Percentiles rank a stretch among this genome's conserved stretches.
These are phyloP conservation scores for Electrophaes corylata DNA, from an alignment of 2,888 invertebrate species.

Conservation along the genomic window DNA sequence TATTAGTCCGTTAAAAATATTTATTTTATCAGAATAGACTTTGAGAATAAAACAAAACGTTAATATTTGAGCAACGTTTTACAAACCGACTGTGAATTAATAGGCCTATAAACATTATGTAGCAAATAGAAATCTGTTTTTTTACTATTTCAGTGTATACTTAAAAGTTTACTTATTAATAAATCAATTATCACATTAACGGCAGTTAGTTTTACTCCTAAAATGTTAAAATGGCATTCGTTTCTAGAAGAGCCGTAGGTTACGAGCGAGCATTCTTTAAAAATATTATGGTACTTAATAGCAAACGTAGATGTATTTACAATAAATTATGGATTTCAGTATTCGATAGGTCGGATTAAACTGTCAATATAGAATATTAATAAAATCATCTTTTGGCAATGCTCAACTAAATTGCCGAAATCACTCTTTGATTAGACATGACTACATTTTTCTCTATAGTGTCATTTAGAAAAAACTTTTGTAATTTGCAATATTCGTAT, in stretches of 20 bases:
- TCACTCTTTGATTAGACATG: neutral
- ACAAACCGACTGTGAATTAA: conserved; percentile 9
- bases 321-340: conserved; percentile 26
- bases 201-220: conserved; percentile 54
- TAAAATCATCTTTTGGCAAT: conserved; percentile 30
- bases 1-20: conserved; percentile 38
- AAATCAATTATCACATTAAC: conserved; percentile 49
- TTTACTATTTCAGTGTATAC: conserved; percentile 13
- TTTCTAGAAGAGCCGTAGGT: conserved; percentile 30
- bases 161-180: conserved; percentile 30
- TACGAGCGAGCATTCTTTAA: conserved; percentile 28
- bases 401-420: conserved; percentile 23
- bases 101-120: conserved; percentile 17
- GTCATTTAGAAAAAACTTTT: too few species aligned
- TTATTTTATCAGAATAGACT: conserved; percentile 20
- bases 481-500: too few species aligned
- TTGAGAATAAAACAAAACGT: conserved; percentile 20
- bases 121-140: conserved; percentile 8
- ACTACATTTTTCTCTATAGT: neutral
- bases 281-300: conserved; percentile 27
- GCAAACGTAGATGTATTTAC: conserved; percentile 30
- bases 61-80: conserved; percentile 29
- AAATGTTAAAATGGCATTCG: conserved; percentile 27
- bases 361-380: conserved; percentile 14
- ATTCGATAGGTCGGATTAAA: conserved; percentile 16